These are phyloP conservation scores for Cordilura impudica DNA, from an alignment of 2,888 invertebrate species.

Conservation along the genomic window DNA sequence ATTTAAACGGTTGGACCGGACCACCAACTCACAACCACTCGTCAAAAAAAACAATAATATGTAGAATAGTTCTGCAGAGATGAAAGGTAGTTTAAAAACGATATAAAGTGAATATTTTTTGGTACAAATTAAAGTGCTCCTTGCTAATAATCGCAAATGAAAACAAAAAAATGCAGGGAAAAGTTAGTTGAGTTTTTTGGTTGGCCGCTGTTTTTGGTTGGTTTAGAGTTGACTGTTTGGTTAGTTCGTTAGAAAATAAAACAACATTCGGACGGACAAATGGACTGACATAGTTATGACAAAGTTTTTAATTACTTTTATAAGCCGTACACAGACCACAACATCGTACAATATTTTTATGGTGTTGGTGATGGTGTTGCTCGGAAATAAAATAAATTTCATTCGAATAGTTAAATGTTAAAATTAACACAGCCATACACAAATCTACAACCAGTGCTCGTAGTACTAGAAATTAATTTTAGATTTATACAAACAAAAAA, in stretches of 20 bases:
- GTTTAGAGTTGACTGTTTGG: slow-evolving; percentile 7
- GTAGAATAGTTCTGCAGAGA: slow-evolving; percentile 28
- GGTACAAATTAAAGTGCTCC: background rate
- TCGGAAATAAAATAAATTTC: slow-evolving; percentile 37
- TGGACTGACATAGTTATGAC: slow-evolving; percentile 34
- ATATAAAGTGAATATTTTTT: slow-evolving; percentile 10
- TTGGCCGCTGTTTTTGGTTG: slow-evolving; percentile 40
- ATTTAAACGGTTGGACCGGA: too few species aligned
- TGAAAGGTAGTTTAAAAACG: slow-evolving; percentile 48
- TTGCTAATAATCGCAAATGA: slow-evolving; percentile 22
- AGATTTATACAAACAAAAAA: background rate
- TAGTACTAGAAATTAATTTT: background rate
- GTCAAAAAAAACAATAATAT: background rate
- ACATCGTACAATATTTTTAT: slow-evolving; percentile 16
- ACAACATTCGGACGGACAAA: background rate
- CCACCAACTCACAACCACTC: background rate
- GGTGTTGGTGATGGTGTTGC: slow-evolving; percentile 2
- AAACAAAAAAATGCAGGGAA: slow-evolving; percentile 48
- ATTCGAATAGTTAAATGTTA: slow-evolving; percentile 26
- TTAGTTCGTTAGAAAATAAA: background rate
- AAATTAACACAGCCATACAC: background rate
- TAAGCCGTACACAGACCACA: slow-evolving; percentile 56
- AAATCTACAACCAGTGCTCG: background rate
- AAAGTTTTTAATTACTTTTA: slow-evolving; percentile 64
- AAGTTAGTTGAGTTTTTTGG: slow-evolving; percentile 30